Base-by-base conservation (phyloP, 2,797 vertebrate species). In the Poecile montanus region DNA sequence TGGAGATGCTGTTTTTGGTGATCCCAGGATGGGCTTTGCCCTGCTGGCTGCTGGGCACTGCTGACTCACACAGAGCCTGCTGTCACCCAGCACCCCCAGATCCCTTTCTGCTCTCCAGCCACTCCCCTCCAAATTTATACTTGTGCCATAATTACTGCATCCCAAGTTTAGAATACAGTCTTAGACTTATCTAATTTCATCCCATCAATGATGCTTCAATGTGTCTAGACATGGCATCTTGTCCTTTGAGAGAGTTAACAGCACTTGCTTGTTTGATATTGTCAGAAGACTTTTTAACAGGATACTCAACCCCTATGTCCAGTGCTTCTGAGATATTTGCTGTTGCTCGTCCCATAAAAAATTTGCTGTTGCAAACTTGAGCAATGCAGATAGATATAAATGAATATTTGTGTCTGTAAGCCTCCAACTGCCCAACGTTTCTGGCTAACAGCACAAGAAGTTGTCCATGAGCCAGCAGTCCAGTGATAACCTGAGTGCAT, bases 401-500 rank as follows among this genome's bases (percentile, higher is more conserved):
- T 27, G 13, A 44, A 18, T 45, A 3, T 19, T 29, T 38, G 10
- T 25, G 20, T n/a, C 50, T 56, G 10, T 38, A 60, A 78, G 13
- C 25, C 34, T 79, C 25, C 32, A 61, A 9, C 11, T 79, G 22
- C 34, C 50, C 45, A 60, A 60, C 72, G 9, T 5, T 85, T 67
- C 42, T 68, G 29, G 7, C 9, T 63, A 85, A 27, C 45, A 66
- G 29, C 11, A 45, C 45, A 57, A 57, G 38, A 29, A n/a, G 20
- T 5, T 51, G 6, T 51, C 38, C 45, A 45, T 58, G 16, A 65
- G 23, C n/a, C 38, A 65, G 44, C 23, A 66, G 17, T 9, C 7
- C 19, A 29, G 0, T 17, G 23, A 19, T 25, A 51, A 45, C 29
- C 67, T 73, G n/a, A 11, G 14, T 38, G 13, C 1, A 0, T 44